These are phyloP conservation scores for Coelopa pilipes DNA, from an alignment of 2,888 invertebrate genomes.

Conservation along the genomic window DNA sequence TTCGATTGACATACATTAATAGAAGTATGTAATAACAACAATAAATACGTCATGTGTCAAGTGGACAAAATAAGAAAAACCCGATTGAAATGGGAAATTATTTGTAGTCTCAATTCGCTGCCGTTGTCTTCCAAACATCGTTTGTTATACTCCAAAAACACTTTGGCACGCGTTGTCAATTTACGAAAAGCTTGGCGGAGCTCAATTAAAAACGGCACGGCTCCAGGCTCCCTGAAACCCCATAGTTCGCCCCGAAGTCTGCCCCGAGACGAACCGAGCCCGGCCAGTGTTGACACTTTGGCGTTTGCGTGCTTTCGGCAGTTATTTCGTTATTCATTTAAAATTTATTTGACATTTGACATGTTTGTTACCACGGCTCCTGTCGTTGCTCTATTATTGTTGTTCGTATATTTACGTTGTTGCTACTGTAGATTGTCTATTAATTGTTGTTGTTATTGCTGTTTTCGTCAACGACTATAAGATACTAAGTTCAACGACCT, in stretches of 20 bases:
- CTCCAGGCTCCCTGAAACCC: too few relatives aligned
- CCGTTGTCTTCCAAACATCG: too few relatives aligned
- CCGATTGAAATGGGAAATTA: neutral
- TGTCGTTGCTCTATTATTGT: neutral
- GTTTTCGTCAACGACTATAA: neutral
- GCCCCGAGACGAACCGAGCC: too few relatives aligned
- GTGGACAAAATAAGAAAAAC: neutral
- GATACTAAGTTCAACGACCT: constrained; percentile 27
- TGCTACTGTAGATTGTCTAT: neutral
- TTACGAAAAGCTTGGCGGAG: neutral
- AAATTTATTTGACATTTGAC: constrained; percentile 13
- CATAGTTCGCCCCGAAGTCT: too few relatives aligned
- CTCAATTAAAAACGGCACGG: too few relatives aligned
- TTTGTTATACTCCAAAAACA: too few relatives aligned
- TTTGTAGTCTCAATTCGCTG: too few relatives aligned
- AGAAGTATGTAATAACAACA: neutral
- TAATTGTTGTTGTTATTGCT: constrained; percentile 5
- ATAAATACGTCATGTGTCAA: neutral
- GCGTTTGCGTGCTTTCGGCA: constrained; percentile 9
- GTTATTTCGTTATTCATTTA: neutral
- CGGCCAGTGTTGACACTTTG: constrained; percentile 3
- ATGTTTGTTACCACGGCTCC: neutral
- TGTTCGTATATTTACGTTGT: neutral
- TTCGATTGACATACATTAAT: too few relatives aligned
- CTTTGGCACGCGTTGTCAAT: neutral